These are phyloP conservation scores for Pinctada fucata DNA, from an alignment of 2,888 invertebrate species.

Conservation along the genomic window DNA sequence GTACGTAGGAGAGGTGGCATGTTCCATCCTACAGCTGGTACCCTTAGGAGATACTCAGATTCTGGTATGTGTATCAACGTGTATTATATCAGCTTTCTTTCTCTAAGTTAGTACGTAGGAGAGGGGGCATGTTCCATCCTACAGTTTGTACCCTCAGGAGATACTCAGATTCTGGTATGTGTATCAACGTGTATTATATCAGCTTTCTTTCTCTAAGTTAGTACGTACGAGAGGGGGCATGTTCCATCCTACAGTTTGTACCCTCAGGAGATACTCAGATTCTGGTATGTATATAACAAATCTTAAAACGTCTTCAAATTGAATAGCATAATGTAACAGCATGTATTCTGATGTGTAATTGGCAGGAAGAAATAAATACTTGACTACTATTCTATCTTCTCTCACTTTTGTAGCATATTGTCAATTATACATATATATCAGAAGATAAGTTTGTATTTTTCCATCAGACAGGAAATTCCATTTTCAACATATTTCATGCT, in stretches of 20 bases:
- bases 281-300: constrained; percentile 60
- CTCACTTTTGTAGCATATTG: too few species aligned
- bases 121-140: constrained; percentile 85
- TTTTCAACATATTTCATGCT: too few species aligned
- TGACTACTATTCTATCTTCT: too few species aligned
- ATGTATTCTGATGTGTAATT: too few species aligned
- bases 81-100: constrained; percentile 81
- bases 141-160: constrained; percentile 78
- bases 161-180: constrained; percentile 78
- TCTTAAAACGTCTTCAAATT: too few species aligned
- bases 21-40: constrained; percentile 74
- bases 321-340: too few species aligned
- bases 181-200: constrained; percentile 67
- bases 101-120: constrained; percentile 89
- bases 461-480: too few species aligned
- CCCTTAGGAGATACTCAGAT: constrained; percentile 80
- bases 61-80: constrained; percentile 60
- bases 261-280: constrained; percentile 80
- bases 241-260: constrained; percentile 74
- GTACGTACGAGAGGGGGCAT: constrained; percentile 90
- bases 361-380: too few species aligned
- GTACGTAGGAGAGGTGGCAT: constrained; percentile 90
- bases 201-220: constrained; percentile 87
- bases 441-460: too few species aligned
- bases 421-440: too few species aligned